Conservation (phyloP, 2,113 vertebrate genomes). For the Theristicus caerulescens region DNA sequence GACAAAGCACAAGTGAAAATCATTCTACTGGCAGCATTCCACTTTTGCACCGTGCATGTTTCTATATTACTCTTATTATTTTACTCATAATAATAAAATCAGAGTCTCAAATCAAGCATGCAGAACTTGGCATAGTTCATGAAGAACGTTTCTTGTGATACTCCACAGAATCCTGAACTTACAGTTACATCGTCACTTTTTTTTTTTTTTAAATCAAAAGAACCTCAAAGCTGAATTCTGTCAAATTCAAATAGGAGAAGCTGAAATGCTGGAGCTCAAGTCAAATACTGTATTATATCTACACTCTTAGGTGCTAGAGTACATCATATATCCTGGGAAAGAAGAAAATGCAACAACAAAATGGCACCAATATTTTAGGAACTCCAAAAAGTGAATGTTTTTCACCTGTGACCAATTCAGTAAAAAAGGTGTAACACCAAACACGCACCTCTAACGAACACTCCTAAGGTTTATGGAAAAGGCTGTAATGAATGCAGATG, state of each 20-base stretch:
- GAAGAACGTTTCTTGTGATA: neutral
- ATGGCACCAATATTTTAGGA: neutral
- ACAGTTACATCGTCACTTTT: neutral
- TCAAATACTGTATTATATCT: neutral
- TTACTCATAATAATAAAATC: neutral
- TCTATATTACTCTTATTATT: neutral
- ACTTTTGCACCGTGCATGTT: neutral
- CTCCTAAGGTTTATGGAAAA: neutral
- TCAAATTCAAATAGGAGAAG: neutral
- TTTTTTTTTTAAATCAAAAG: neutral
- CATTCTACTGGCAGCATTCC: neutral
- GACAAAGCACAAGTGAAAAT: neutral
- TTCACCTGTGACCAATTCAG: neutral
- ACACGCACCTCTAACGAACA: too few relatives aligned
- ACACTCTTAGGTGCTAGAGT: too few relatives aligned
- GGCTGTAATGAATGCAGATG: neutral
- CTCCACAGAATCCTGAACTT: neutral
- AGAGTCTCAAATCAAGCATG: neutral
- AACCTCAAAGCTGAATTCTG: neutral
- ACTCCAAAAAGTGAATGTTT: neutral
- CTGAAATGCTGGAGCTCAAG: neutral
- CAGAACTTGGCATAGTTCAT: neutral
- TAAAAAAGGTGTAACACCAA: neutral
- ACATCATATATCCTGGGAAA: neutral
- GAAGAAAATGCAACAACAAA: neutral